Base-by-base conservation (phyloP, 2,797 vertebrate genomes). In the Helicolenus hilgendorfi region DNA sequence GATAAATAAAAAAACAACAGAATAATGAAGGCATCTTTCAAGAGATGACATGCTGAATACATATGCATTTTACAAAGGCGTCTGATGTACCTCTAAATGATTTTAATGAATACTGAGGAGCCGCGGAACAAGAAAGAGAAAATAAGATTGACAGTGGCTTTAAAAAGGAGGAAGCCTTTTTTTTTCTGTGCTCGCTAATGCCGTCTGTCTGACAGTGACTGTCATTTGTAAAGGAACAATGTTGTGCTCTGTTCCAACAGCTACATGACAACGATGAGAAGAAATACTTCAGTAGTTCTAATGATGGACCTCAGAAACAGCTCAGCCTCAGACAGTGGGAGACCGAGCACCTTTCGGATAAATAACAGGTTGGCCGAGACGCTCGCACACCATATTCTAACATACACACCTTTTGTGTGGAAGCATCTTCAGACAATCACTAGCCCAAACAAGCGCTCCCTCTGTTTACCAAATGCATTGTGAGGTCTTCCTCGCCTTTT, bases 191-290 rank as follows among this genome's bases (percentile, higher is more conserved):
- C 87, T 87, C 83, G 15, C 95, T 95, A 95, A 96, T 96, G 94
- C 91, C 35, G 90, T 88, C 94, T 94, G 92, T 94, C 93, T 94
- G 97, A 96, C 96, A 97, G 96, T 95, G 87, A 96, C 94, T 96
- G 97, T 97, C 97, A 96, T 97, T 97, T 96, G 96, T 93, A 95
- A 96, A 93, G 93, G 92, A 96, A 94, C 95, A 92, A 90, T 92
- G 89, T 97, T 91, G 94, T 87, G 86, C 94, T 94, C 84, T 93
- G 92, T 94, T 97, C 92, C 92, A 91, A 93, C 88, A 92, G 93
- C 90, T 85, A 94, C 94, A 95, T 94, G 95, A 97, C 96, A 95
- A 93, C 81, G 89, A 95, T 88, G 93, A 96, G 94, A 94, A 87
- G 92, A 92, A 96, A 96, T 93, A 95, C 96, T 95, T 95, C 93